Evolutionary conservation across 53 echinoderm and acorn worm genomes (phyloP).

Genomic region (Hippasteria phrygiana): DNA sequence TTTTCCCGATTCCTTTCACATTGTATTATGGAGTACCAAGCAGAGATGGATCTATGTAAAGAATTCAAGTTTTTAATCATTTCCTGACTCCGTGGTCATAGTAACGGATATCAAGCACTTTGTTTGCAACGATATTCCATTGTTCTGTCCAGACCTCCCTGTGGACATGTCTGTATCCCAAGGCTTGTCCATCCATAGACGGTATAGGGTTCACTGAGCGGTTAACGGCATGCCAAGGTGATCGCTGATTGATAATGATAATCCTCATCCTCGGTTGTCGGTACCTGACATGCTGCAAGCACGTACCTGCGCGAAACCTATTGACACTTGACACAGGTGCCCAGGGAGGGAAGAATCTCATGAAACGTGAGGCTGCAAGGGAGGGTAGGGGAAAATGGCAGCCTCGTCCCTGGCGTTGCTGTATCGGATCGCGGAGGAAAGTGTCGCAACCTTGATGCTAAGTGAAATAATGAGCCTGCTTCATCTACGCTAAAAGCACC

Average conservation of each 20-base stretch:
- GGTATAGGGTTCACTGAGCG: conserved; percentile 30
- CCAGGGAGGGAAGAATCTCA: background rate
- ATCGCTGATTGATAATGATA: background rate
- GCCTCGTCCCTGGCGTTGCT: background rate
- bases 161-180: background rate
- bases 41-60: no score
- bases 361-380: background rate
- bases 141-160: background rate
- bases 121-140: background rate
- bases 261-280: background rate
- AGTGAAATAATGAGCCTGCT: background rate
- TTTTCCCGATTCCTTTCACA: no score
- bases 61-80: no score
- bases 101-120: background rate
- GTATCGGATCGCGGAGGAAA: no score
- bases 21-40: no score
- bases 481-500: conserved; percentile 29
- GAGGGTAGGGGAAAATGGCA: background rate
- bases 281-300: background rate
- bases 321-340: conserved; percentile 11
- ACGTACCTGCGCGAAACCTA: conserved; percentile 4
- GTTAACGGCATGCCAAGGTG: conserved; percentile 34
- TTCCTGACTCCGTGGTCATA: no score
- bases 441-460: background rate
- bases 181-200: background rate